Evolutionary conservation across 2,888 invertebrate genomes (phyloP).

Genomic region (Choristoneura rosaceana): DNA sequence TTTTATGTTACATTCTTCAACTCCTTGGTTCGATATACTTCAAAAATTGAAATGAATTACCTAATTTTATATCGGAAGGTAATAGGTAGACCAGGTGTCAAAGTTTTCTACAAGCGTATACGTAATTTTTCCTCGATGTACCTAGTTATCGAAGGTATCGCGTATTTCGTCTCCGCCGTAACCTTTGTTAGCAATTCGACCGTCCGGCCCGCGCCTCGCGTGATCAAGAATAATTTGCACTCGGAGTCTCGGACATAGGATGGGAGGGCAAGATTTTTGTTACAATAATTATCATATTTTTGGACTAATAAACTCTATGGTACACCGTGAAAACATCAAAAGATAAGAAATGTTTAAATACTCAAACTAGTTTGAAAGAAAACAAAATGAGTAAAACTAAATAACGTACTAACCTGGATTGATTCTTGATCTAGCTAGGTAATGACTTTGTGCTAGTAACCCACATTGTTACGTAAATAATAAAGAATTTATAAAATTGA

Average conservation of each 20-base stretch:
- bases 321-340: not conserved
- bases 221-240: constrained; percentile 33
- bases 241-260: constrained; percentile 9
- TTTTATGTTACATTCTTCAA: too few relatives aligned
- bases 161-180: not conserved
- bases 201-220: constrained; percentile 23
- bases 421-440: constrained; percentile 20
- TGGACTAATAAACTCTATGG: not conserved
- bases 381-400: not conserved
- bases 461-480: constrained; percentile 29
- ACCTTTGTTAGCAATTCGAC: constrained; percentile 8
- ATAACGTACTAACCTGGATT: not conserved
- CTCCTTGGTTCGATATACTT: too few relatives aligned
- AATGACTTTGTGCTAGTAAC: constrained; percentile 22
- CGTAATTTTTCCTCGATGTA: not conserved
- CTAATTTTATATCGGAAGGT: not conserved
- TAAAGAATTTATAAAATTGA: constrained; percentile 16
- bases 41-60: too few relatives aligned
- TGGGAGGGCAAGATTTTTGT: constrained; percentile 26
- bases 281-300: not conserved
- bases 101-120: not conserved
- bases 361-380: not conserved
- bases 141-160: not conserved
- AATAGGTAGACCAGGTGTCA: not conserved
- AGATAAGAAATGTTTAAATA: not conserved